Conservation (phyloP, 2,888 invertebrate species). For the Caenorhabditis sulstoni region DNA sequence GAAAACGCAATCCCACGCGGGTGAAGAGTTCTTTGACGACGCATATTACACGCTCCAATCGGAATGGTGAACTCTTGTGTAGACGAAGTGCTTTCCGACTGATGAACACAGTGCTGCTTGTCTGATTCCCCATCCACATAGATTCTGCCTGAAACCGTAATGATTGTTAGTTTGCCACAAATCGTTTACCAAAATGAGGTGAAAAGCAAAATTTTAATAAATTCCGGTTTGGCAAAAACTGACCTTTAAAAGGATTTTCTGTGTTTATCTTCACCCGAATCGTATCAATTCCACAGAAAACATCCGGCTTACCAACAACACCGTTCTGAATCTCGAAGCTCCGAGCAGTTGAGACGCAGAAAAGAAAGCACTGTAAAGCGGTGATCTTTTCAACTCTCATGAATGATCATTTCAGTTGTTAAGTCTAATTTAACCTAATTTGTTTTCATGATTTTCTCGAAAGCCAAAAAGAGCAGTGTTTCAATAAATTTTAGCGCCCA, state of each 20-base stretch:
- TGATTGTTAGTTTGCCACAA: too few relatives aligned
- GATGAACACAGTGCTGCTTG: constrained; percentile 72
- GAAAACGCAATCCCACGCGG: constrained; percentile 80
- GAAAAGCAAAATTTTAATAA: too few relatives aligned
- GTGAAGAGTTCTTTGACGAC: constrained; percentile 76
- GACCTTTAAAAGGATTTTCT: constrained; percentile 68
- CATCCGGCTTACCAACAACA: constrained; percentile 73
- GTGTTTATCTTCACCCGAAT: constrained; percentile 73
- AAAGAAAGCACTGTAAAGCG: constrained; percentile 6
- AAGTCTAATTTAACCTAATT: too few relatives aligned
- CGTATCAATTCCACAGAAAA: constrained; percentile 74
- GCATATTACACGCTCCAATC: constrained; percentile 80
- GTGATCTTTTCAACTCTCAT: not conserved
- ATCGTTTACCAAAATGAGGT: too few relatives aligned
- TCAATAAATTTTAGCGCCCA: too few relatives aligned
- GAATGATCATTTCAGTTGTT: too few relatives aligned
- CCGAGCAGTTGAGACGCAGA: not conserved
- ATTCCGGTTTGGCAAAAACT: not conserved
- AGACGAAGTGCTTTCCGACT: constrained; percentile 40
- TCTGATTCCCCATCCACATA: constrained; percentile 80
- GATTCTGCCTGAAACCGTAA: constrained; percentile 73
- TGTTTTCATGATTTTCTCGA: too few relatives aligned
- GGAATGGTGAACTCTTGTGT: constrained; percentile 73
- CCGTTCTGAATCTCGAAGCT: constrained; percentile 64
- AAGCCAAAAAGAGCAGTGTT: too few relatives aligned